phyloP scores from a whole-genome alignment of 2,888 invertebrate species.

The Osmoderma eremita region DNA sequence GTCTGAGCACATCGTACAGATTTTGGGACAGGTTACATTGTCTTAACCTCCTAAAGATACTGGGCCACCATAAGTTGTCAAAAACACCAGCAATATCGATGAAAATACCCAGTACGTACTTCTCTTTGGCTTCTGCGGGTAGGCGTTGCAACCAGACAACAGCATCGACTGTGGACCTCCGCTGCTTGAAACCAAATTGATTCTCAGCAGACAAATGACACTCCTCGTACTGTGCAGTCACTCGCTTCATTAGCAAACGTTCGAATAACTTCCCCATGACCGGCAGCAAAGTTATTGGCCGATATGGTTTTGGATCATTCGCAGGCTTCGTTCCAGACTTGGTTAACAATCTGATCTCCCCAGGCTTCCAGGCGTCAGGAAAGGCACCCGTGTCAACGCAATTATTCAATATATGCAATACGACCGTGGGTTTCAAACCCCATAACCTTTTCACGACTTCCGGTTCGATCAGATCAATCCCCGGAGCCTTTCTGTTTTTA shows the following conservation, averaged over 20 bases:
- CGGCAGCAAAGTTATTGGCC: slow-evolving; percentile 12
- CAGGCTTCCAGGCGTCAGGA: slow-evolving; percentile 39
- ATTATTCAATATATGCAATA: slow-evolving; percentile 17
- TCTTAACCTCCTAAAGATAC: slow-evolving; percentile 3
- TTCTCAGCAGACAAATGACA: not conserved
- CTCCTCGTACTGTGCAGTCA: no score
- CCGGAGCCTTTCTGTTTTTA: not conserved
- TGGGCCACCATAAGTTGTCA: slow-evolving; percentile 43
- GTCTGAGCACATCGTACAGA: no score
- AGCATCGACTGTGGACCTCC: slow-evolving; percentile 32
- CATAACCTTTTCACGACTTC: not conserved
- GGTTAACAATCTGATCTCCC: slow-evolving; percentile 29
- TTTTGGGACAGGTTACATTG: not conserved
- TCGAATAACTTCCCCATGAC: slow-evolving; percentile 12
- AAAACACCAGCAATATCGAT: slow-evolving; percentile 42
- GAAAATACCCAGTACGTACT: slow-evolving; percentile 30
- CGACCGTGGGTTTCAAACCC: not conserved
- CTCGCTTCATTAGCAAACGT: slow-evolving; percentile 6
- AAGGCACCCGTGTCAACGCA: slow-evolving; percentile 35
- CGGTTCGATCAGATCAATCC: not conserved
- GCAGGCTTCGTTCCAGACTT: slow-evolving; percentile 13
- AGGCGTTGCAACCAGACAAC: slow-evolving; percentile 5
- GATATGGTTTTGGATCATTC: slow-evolving; percentile 3
- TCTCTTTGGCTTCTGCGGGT: not conserved
- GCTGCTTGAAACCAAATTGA: slow-evolving; percentile 31